These are phyloP conservation scores for Gila orcuttii DNA, from an alignment of 2,113 vertebrate species.

Conservation along the genomic window DNA sequence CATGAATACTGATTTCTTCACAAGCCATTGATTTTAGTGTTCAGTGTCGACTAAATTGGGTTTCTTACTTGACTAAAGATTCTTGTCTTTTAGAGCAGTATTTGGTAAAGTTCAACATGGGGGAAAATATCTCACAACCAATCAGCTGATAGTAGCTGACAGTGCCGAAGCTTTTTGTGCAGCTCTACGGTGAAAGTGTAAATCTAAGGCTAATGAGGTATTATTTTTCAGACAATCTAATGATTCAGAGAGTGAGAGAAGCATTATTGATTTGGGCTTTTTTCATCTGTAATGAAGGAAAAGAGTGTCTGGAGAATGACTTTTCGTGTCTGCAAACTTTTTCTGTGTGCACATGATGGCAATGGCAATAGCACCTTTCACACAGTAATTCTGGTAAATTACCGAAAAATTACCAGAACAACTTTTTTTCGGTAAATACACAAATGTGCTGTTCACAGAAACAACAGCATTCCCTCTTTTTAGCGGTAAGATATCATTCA, in stretches of 20 bases:
- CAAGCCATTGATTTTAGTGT: conserved; percentile 1
- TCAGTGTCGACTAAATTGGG: neutral
- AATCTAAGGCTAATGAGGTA: conserved; percentile 45
- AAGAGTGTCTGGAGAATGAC: conserved; percentile 9
- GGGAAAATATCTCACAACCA: conserved; percentile 18
- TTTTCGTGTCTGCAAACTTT: conserved; percentile 23
- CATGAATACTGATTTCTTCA: conserved; percentile 29
- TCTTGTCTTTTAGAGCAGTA: conserved; percentile 3
- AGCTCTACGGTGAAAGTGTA: neutral
- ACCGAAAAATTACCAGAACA: no score
- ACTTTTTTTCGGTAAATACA: no score
- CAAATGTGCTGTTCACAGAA: no score
- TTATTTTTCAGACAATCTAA: conserved; percentile 46
- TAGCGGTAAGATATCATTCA: no score
- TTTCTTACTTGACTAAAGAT: conserved; percentile 35
- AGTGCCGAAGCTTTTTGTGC: conserved; percentile 1
- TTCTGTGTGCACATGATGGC: neutral
- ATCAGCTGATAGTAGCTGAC: conserved; percentile 32
- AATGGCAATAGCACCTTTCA: neutral
- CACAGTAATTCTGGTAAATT: no score
- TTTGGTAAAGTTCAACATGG: conserved; percentile 32
- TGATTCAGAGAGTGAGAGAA: conserved; percentile 47
- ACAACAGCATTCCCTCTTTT: no score
- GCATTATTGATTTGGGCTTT: conserved; percentile 53
- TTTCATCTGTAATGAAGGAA: conserved; percentile 35